A percentile compares a stretch with the other conserved stretches of the same genome.
Conservation (phyloP, 2,797 vertebrate species). For the Acomys russatus region DNA sequence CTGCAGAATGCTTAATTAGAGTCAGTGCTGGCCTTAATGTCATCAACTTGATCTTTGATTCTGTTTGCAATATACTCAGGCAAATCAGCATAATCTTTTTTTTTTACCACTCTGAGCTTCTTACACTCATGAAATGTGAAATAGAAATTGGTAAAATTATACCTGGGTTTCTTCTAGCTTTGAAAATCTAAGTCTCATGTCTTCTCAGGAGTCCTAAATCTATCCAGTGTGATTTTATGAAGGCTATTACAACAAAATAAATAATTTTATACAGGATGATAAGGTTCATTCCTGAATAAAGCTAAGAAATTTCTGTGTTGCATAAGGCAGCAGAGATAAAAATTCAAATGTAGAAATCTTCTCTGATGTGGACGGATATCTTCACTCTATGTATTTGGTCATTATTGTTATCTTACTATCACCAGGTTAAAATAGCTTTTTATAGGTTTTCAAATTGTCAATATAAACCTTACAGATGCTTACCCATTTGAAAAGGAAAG, state of each 20-base stretch:
- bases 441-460: slow-evolving; percentile 44
- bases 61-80: background rate
- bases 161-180: background rate
- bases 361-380: slow-evolving; percentile 43
- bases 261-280: slow-evolving; percentile 5
- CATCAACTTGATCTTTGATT: background rate
- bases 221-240: slow-evolving; percentile 38
- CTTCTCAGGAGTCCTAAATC: slow-evolving; percentile 38
- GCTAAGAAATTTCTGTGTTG: background rate
- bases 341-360: slow-evolving; percentile 50
- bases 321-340: background rate
- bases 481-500: background rate
- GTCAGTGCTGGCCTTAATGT: background rate
- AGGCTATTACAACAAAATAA: background rate
- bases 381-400: slow-evolving; percentile 53
- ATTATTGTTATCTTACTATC: slow-evolving; percentile 57
- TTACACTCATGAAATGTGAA: slow-evolving; percentile 27
- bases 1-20: slow-evolving; percentile 43
- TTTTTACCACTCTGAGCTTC: background rate
- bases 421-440: background rate
- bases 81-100: slow-evolving; percentile 25
- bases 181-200: slow-evolving; percentile 49
- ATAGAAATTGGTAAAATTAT: slow-evolving; percentile 10
- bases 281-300: background rate
- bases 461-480: slow-evolving; percentile 55